A percentile compares a stretch with the other conserved stretches of the same genome.
Conservation (phyloP, 1,140 invertebrate genomes). For the Brachionus rotundiformis region DNA sequence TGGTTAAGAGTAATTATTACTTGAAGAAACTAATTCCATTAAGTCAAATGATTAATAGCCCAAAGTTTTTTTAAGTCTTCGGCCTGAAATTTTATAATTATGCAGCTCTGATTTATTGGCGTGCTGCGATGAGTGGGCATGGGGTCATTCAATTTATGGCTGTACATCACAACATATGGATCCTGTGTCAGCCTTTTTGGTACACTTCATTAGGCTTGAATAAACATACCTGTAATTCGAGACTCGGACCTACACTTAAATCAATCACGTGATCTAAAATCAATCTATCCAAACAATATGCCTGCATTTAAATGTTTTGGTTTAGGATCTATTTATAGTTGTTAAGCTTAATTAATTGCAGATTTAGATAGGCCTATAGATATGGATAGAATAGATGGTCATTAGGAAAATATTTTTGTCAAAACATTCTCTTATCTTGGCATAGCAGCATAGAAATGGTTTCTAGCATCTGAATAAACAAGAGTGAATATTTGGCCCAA, state of each 20-base stretch:
- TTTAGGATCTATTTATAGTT: not conserved
- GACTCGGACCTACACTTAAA: not conserved
- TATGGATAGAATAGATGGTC: not conserved
- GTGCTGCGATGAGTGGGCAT: not conserved
- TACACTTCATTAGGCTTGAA: not conserved
- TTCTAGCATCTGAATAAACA: not conserved
- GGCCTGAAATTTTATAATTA: not conserved
- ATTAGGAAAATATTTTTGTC: not conserved
- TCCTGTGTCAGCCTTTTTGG: not conserved
- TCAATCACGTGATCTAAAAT: not conserved
- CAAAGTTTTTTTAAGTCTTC: not conserved
- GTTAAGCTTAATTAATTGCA: not conserved
- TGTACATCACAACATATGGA: not conserved
- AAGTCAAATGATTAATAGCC: constrained; percentile 14
- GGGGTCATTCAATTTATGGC: not conserved
- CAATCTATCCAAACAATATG: not conserved
- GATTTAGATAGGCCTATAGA: not conserved
- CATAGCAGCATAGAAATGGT: not conserved
- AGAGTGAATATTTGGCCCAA: not conserved
- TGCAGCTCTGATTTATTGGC: not conserved
- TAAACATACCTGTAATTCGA: constrained; percentile 35
- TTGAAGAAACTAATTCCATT: constrained; percentile 23
- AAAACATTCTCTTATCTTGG: not conserved
- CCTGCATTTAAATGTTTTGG: not conserved
- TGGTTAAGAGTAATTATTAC: not conserved